Conservation (phyloP, 2,113 vertebrate species). For the Bubo scandiacus region DNA sequence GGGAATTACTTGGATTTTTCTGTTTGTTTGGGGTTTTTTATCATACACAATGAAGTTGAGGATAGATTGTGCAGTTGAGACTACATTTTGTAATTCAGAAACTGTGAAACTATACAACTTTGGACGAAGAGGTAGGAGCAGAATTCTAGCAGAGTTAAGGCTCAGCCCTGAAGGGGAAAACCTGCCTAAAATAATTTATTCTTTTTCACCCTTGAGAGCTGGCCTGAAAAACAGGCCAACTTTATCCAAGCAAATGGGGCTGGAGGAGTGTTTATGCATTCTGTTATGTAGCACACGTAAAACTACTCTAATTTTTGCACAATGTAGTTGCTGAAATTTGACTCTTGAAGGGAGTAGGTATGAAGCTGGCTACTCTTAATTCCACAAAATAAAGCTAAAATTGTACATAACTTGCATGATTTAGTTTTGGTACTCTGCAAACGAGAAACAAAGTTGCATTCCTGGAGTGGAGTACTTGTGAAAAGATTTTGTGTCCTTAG, state of each 20-base stretch:
- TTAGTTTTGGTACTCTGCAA: not conserved
- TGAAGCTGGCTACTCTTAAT: not conserved
- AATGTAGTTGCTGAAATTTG: not conserved
- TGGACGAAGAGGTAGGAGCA: not conserved
- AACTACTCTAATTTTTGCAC: not conserved
- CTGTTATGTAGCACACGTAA: not conserved
- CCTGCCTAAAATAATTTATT: conserved; percentile 7
- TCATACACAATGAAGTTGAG: not conserved
- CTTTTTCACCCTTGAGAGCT: conserved; percentile 8
- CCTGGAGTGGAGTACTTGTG: too few species aligned
- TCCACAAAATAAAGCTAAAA: not conserved
- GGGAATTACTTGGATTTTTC: not conserved
- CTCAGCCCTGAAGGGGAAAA: conserved; percentile 9
- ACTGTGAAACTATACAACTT: not conserved
- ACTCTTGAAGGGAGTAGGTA: not conserved
- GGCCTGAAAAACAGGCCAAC: conserved; percentile 1
- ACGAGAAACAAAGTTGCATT: rapidly evolving
- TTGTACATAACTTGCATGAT: rapidly evolving
- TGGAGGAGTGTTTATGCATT: not conserved
- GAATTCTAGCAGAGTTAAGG: not conserved
- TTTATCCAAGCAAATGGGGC: not conserved
- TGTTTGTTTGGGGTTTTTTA: not conserved
- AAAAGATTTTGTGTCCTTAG: not conserved
- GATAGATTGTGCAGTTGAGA: not conserved
- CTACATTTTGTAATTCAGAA: not conserved